Evolutionary conservation across 2,888 invertebrate species (phyloP).

Genomic region (Brenthis ino): DNA sequence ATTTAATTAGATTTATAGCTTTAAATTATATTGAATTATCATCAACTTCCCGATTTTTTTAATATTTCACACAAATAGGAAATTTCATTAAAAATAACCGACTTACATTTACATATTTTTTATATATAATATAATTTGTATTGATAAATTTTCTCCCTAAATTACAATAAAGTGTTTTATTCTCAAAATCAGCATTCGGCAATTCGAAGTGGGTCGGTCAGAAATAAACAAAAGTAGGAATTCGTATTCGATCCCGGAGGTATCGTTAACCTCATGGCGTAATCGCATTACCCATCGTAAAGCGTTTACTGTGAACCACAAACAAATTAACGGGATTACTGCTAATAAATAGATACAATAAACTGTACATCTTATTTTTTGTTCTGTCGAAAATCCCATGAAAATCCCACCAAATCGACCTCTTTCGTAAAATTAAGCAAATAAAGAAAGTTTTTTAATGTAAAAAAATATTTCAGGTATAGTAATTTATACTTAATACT

Average conservation of each 20-base stretch:
- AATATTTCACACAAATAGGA: too few relatives aligned
- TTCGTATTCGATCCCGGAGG: conserved; percentile 57
- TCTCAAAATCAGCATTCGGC: conserved; percentile 10
- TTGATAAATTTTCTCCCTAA: neutral
- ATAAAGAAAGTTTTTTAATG: too few relatives aligned
- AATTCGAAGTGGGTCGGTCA: conserved; percentile 44
- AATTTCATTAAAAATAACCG: neutral
- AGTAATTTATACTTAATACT: too few relatives aligned
- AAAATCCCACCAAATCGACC: too few relatives aligned
- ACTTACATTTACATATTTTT: neutral
- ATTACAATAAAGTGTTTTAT: conserved; percentile 3
- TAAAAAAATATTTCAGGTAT: too few relatives aligned
- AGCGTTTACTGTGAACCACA: conserved; percentile 64
- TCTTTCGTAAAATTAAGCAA: too few relatives aligned
- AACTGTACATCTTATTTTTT: conserved; percentile 11
- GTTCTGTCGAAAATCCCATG: neutral
- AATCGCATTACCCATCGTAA: conserved; percentile 65
- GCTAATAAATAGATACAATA: conserved; percentile 26
- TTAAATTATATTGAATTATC: too few relatives aligned
- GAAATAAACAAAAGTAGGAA: conserved; percentile 48
- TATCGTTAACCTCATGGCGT: conserved; percentile 61
- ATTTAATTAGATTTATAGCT: too few relatives aligned
- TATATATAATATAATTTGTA: neutral
- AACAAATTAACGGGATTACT: conserved; percentile 52
- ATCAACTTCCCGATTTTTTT: too few relatives aligned